Evolutionary conservation across 2,113 vertebrate species (phyloP).

Genomic region (Pogonocichla stellata): DNA sequence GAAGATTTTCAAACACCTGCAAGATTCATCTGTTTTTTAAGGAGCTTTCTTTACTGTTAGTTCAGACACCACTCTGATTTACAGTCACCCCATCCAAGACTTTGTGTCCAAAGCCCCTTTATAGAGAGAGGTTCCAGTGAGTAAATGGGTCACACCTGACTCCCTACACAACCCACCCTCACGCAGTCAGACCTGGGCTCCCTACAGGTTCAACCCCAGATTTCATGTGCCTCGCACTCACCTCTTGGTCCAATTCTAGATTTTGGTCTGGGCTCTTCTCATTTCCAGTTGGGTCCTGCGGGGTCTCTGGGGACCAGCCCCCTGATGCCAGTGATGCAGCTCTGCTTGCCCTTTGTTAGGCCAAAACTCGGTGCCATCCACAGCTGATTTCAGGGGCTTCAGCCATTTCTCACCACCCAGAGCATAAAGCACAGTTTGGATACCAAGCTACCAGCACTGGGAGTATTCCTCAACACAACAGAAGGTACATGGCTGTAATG

Average conservation of each 20-base stretch:
- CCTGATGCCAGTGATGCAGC: not conserved
- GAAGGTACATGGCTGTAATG: not conserved
- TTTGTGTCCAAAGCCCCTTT: not conserved
- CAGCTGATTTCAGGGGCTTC: not conserved
- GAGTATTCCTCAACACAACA: accelerated
- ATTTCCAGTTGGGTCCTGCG: not conserved
- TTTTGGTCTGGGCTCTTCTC: not conserved
- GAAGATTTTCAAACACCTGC: not conserved
- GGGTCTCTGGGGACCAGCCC: not conserved
- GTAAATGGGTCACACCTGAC: not conserved
- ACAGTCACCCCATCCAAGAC: not conserved
- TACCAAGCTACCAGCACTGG: accelerated
- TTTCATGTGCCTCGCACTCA: not conserved
- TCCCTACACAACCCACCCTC: not conserved
- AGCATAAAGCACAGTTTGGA: not conserved
- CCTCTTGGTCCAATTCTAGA: not conserved
- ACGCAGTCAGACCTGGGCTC: not conserved
- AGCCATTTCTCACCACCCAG: not conserved
- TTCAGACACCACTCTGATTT: not conserved
- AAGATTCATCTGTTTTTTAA: not conserved
- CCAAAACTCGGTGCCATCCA: not conserved
- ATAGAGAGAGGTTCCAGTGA: not conserved
- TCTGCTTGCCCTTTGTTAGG: not conserved
- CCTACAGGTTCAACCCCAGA: not conserved
- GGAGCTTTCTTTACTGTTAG: not conserved